Percentiles rank a stretch among this genome's conserved stretches.
Conservation (phyloP, 2,888 invertebrate genomes). For the Apamea monoglypha region DNA sequence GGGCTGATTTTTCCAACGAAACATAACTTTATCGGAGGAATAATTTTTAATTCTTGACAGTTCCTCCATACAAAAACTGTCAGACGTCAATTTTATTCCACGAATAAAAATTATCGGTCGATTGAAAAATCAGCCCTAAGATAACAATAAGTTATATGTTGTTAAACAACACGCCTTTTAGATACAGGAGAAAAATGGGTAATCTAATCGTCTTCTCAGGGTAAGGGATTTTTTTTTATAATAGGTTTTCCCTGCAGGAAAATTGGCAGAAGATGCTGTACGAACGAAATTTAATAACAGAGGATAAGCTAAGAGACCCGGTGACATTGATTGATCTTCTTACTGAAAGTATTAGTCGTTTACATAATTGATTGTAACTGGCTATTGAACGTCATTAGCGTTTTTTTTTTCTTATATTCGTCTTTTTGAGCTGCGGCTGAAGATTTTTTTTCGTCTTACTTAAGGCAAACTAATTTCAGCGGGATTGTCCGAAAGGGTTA, state of each 20-base stretch:
- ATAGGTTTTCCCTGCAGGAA: constrained; percentile 61
- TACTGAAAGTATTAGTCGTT: constrained; percentile 30
- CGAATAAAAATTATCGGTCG: too few species aligned
- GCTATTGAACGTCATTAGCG: constrained; percentile 5
- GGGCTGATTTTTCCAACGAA: too few species aligned
- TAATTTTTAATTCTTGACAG: too few species aligned
- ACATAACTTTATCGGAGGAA: too few species aligned
- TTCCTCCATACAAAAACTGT: too few species aligned
- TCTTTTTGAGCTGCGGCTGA: background rate
- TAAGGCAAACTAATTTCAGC: background rate
- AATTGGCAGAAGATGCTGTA: constrained; percentile 69
- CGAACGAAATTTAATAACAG: constrained; percentile 55
- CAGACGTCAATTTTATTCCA: too few species aligned
- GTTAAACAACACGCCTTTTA: constrained; percentile 8
- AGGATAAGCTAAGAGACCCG: constrained; percentile 53
- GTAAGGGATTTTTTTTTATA: constrained; percentile 48
- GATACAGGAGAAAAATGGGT: constrained; percentile 13
- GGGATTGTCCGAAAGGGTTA: too few species aligned
- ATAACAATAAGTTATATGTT: constrained; percentile 15
- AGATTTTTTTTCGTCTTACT: background rate
- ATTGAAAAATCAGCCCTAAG: background rate
- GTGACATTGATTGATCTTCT: constrained; percentile 41
- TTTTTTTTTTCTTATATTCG: background rate
- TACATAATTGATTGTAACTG: constrained; percentile 35
- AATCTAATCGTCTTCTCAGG: constrained; percentile 39